These are phyloP conservation scores for Campaea margaritaria DNA, from an alignment of 2,888 invertebrate genomes.

Conservation along the genomic window DNA sequence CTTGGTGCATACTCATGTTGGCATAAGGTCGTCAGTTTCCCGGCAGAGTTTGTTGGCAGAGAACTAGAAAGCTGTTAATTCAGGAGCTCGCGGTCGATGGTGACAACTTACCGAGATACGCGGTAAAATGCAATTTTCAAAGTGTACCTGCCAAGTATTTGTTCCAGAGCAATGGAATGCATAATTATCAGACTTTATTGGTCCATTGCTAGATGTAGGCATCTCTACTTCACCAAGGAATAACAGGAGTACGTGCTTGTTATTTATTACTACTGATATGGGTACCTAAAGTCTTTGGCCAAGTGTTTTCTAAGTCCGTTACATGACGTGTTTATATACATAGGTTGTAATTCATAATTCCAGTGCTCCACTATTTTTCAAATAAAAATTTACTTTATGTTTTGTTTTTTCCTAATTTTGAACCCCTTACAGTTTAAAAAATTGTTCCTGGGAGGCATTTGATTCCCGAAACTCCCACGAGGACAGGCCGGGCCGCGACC, in stretches of 20 bases:
- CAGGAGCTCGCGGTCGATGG: constrained; percentile 52
- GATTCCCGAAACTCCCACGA: constrained; percentile 49
- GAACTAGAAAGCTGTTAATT: constrained; percentile 7
- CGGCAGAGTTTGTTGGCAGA: constrained; percentile 5
- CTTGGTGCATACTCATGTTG: constrained; percentile 3
- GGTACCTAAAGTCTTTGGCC: no score
- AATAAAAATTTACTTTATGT: neutral
- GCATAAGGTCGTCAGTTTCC: constrained; percentile 8
- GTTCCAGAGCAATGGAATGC: no score
- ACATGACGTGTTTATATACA: no score
- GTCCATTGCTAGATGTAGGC: no score
- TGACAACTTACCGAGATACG: constrained; percentile 48
- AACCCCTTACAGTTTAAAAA: constrained; percentile 3
- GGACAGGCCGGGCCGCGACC: constrained; percentile 35
- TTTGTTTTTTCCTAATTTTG: neutral
- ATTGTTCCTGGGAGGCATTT: constrained; percentile 42
- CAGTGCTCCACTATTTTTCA: neutral
- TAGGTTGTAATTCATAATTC: no score
- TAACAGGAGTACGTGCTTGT: no score
- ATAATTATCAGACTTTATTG: no score
- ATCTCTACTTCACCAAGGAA: no score
- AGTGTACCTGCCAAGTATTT: no score
- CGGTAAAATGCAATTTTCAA: constrained; percentile 15
- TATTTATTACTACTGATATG: no score
- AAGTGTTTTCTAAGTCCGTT: no score